A percentile compares a stretch with the other conserved stretches of the same genome.
These are phyloP conservation scores for Grammomys surdaster DNA, from an alignment of 2,113 vertebrate genomes.

Conservation along the genomic window DNA sequence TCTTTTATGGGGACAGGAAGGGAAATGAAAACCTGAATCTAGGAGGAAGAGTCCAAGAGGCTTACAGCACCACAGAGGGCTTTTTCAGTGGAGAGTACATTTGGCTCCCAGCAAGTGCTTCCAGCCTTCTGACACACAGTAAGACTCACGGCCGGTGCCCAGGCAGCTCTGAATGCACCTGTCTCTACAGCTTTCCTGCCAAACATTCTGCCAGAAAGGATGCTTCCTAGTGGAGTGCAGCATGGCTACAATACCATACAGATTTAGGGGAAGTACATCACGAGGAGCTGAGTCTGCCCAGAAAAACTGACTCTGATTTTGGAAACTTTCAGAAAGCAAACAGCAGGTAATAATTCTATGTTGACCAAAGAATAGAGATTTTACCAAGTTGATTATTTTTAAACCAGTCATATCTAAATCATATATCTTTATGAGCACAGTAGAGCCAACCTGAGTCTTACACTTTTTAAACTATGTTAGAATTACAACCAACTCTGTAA, in stretches of 20 bases:
- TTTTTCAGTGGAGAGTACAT: slow-evolving; percentile 77
- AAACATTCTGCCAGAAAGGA: slow-evolving; percentile 72
- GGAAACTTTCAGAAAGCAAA: slow-evolving; percentile 59
- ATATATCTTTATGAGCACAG: neutral
- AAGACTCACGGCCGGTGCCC: slow-evolving; percentile 58
- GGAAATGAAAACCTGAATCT: slow-evolving; percentile 51
- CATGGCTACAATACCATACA: neutral
- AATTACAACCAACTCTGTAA: neutral
- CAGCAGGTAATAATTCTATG: slow-evolving; percentile 34
- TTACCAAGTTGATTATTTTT: slow-evolving; percentile 20
- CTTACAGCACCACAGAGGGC: slow-evolving; percentile 49
- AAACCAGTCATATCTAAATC: neutral
- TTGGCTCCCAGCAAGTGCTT: slow-evolving; percentile 68
- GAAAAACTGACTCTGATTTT: slow-evolving; percentile 41
- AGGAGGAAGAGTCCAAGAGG: slow-evolving; percentile 59
- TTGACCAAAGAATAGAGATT: neutral
- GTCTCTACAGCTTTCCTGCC: slow-evolving; percentile 74
- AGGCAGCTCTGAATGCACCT: slow-evolving; percentile 75
- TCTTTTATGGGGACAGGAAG: slow-evolving; percentile 14
- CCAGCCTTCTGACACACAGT: slow-evolving; percentile 65
- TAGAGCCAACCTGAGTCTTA: neutral
- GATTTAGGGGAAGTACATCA: neutral
- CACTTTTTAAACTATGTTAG: neutral
- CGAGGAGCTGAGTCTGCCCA: neutral
- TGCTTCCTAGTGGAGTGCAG: slow-evolving; percentile 61